Percentiles rank a stretch among this genome's conserved stretches.
phyloP scores from a whole-genome alignment of 2,113 vertebrate species.

The Acanthisitta chloris region DNA sequence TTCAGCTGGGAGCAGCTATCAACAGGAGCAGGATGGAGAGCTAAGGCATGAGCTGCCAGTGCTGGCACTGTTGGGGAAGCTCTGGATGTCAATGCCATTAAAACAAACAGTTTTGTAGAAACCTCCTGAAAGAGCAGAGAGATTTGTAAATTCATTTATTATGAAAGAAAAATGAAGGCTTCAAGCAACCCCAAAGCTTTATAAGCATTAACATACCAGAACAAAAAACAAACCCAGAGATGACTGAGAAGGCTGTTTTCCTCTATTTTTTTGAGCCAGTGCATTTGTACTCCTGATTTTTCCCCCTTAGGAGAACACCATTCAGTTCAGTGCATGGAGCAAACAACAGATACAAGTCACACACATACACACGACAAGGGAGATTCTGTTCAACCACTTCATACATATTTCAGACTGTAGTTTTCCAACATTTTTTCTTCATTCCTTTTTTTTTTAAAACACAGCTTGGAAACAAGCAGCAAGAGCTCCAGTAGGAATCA shows the following conservation, averaged over 20 bases:
- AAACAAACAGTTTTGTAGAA: background rate
- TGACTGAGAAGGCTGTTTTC: background rate
- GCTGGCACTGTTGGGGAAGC: background rate
- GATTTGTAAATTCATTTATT: too few relatives aligned
- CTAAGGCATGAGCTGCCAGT: background rate
- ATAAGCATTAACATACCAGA: background rate
- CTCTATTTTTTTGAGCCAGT: background rate
- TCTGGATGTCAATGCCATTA: background rate
- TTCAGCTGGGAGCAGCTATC: background rate
- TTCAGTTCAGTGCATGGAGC: background rate
- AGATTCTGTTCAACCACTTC: background rate
- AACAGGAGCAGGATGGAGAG: background rate
- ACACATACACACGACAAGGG: fast-evolving
- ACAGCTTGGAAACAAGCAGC: background rate
- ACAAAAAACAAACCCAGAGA: background rate
- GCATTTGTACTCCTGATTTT: background rate
- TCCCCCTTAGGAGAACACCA: background rate
- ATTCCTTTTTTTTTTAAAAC: background rate
- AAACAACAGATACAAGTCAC: background rate
- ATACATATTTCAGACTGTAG: background rate
- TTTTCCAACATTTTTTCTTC: background rate
- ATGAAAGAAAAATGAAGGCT: background rate
- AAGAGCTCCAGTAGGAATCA: background rate
- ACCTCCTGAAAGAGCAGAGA: background rate
- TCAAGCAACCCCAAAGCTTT: background rate